These are phyloP conservation scores for Rhopalosiphum nymphaeae DNA, from an alignment of 2,888 invertebrate species.

Conservation along the genomic window DNA sequence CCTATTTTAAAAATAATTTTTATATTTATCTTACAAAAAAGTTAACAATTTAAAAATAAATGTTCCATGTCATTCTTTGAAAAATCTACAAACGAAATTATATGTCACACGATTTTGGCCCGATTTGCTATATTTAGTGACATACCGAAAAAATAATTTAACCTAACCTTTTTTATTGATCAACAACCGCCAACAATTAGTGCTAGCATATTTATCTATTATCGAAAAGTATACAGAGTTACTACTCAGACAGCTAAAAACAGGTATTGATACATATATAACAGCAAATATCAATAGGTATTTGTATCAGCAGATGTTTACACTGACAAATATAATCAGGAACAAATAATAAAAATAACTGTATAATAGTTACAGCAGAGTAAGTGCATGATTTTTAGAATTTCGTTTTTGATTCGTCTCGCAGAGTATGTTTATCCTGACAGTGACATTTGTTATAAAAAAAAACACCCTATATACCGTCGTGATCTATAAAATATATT, in stretches of 20 bases:
- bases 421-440: neutral
- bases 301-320: neutral
- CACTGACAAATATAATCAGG: neutral
- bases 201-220: neutral
- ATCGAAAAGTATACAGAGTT: neutral
- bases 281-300: neutral
- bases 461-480: neutral
- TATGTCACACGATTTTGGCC: neutral
- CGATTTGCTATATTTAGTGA: neutral
- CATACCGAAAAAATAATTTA: neutral
- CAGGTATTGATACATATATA: neutral
- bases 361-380: neutral
- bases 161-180: neutral
- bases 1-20: neutral
- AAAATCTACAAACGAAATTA: neutral
- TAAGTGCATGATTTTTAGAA: neutral
- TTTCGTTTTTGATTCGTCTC: neutral
- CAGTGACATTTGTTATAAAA: neutral
- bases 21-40: neutral
- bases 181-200: neutral
- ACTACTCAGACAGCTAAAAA: neutral
- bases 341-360: neutral
- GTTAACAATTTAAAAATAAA: neutral
- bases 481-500: constrained; percentile 9
- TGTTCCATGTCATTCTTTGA: neutral